Conservation (phyloP, 2,797 vertebrate genomes). For the Ibycter americanus region DNA sequence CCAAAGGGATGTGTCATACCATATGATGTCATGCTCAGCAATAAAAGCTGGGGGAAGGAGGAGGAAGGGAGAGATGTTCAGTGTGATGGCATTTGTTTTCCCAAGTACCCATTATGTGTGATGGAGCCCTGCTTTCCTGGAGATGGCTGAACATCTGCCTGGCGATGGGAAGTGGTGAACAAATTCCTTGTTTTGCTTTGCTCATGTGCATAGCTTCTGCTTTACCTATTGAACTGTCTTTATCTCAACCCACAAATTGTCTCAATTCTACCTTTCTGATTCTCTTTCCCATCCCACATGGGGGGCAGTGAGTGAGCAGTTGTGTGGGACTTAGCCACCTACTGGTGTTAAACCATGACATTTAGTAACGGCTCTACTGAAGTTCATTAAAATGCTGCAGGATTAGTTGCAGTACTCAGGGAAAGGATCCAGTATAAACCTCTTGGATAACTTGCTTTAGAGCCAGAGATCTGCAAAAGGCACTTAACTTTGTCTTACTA, state of each 20-base stretch:
- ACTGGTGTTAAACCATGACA: not conserved
- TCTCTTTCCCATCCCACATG: not conserved
- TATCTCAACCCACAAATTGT: not conserved
- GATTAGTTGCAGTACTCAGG: not conserved
- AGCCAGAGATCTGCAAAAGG: not conserved
- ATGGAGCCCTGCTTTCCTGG: not conserved
- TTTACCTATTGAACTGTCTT: not conserved
- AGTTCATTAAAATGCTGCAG: not conserved
- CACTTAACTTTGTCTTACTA: not conserved
- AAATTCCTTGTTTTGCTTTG: not conserved
- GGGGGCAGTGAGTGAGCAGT: not conserved
- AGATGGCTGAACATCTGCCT: not conserved
- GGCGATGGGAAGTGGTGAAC: not conserved
- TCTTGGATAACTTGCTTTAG: not conserved
- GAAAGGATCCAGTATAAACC: not conserved
- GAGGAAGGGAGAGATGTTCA: fast-evolving
- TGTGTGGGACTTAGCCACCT: not conserved
- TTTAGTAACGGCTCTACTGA: not conserved
- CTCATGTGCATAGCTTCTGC: fast-evolving
- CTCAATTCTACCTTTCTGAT: not conserved
- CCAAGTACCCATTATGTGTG: fast-evolving
- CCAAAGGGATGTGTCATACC: not conserved
- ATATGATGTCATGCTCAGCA: not conserved
- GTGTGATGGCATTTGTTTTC: not conserved
- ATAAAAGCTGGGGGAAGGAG: not conserved